Conservation (phyloP, 2,797 vertebrate species). For the Erpetoichthys calabaricus region DNA sequence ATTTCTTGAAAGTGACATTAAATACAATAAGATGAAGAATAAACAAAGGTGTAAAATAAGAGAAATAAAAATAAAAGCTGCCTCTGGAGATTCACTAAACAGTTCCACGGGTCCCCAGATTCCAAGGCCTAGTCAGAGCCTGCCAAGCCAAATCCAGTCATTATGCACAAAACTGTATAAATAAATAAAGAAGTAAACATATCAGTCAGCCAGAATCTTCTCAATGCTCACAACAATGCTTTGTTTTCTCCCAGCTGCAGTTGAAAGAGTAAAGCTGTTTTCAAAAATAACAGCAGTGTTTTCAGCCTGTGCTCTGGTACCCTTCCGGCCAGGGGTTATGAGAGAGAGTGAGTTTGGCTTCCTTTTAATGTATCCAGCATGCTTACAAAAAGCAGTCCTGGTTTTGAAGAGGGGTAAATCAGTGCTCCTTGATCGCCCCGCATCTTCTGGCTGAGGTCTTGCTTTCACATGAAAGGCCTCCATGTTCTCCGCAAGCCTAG, state of each 20-base stretch:
- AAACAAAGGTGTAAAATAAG: too few species aligned
- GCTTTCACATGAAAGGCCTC: slow-evolving; percentile 74
- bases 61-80: too few species aligned
- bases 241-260: slow-evolving; percentile 3
- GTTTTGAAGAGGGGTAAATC: slow-evolving; percentile 48
- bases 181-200: too few species aligned
- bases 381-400: slow-evolving; percentile 34
- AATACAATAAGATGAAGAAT: too few species aligned
- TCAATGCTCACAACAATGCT: not conserved
- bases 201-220: too few species aligned
- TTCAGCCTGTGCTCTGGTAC: not conserved
- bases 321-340: not conserved
- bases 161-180: slow-evolving; percentile 1
- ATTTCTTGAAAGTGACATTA: too few species aligned
- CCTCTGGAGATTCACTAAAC: too few species aligned
- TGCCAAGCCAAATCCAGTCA: not conserved
- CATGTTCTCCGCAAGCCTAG: slow-evolving; percentile 61
- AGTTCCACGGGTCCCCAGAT: too few species aligned
- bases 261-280: not conserved
- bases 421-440: slow-evolving; percentile 41
- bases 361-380: slow-evolving; percentile 25
- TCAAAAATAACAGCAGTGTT: not conserved
- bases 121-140: not conserved
- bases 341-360: slow-evolving; percentile 2
- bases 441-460: slow-evolving; percentile 35